Conservation (phyloP, 2,797 vertebrate genomes). For the Acanthurus lineatus region DNA sequence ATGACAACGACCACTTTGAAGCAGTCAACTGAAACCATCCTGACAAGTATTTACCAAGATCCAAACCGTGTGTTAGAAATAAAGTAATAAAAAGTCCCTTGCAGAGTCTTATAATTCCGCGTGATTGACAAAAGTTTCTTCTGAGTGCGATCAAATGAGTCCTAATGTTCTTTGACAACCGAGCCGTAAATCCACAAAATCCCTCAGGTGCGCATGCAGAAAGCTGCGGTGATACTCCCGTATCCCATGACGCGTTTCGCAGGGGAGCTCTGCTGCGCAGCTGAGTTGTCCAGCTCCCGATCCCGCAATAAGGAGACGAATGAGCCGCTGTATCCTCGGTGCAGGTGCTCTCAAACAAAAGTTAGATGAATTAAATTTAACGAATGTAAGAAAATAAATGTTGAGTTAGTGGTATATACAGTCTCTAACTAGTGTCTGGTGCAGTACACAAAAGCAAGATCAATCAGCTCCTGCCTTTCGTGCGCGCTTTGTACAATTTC, state of each 20-base stretch:
- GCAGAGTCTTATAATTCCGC: slow-evolving; percentile 24
- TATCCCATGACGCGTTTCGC: slow-evolving; percentile 66
- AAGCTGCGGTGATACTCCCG: slow-evolving; percentile 31
- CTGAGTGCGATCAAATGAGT: not conserved
- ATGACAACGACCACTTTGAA: slow-evolving; percentile 66
- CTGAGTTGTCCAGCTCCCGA: slow-evolving; percentile 46
- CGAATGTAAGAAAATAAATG: not conserved
- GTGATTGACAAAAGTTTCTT: slow-evolving; percentile 13
- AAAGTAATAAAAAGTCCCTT: slow-evolving; percentile 20
- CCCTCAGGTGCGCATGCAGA: slow-evolving; percentile 55
- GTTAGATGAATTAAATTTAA: not conserved
- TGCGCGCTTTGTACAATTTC: slow-evolving; percentile 49
- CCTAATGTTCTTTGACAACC: not conserved
- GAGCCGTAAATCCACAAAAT: slow-evolving; percentile 45
- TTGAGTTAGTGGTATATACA: not conserved
- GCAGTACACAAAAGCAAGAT: not conserved
- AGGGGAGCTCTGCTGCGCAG: slow-evolving; percentile 67
- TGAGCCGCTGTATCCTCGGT: slow-evolving; percentile 54
- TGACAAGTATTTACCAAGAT: slow-evolving; percentile 57
- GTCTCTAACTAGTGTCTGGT: not conserved
- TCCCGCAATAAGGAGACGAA: slow-evolving; percentile 54
- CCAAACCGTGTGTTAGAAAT: slow-evolving; percentile 40
- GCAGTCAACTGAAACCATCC: slow-evolving; percentile 71
- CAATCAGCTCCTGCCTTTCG: slow-evolving; percentile 43
- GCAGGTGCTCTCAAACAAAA: slow-evolving; percentile 80